Conservation (phyloP, 1,140 invertebrate species). For the Drosophila obscura region DNA sequence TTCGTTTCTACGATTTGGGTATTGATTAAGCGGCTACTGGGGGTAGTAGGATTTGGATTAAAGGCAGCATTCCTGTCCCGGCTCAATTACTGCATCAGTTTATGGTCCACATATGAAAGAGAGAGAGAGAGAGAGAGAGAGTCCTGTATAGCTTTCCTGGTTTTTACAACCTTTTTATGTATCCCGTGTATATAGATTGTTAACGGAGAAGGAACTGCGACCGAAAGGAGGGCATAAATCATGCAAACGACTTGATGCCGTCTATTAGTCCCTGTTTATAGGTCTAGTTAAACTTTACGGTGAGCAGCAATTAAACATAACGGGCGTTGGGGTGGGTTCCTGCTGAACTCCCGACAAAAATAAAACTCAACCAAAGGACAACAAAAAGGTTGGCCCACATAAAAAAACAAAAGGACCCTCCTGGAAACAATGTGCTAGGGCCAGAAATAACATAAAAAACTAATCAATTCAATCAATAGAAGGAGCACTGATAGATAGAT, state of each 20-base stretch:
- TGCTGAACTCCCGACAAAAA: conserved; percentile 30
- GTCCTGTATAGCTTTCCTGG: not conserved
- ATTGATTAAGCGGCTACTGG: conserved; percentile 69
- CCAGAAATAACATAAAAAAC: conserved; percentile 11
- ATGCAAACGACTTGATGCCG: conserved; percentile 71
- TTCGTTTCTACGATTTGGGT: conserved; percentile 47
- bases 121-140: conserved; percentile 19
- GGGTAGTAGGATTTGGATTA: conserved; percentile 12
- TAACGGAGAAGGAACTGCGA: conserved; percentile 20
- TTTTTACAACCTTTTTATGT: conserved; percentile 71
- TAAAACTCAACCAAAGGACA: conserved; percentile 4
- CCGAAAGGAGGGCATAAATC: conserved; percentile 55
- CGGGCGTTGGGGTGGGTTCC: conserved; percentile 1
- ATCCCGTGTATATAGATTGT: conserved; percentile 46
- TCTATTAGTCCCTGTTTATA: conserved; percentile 73
- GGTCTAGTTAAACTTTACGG: conserved; percentile 74
- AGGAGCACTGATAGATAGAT: not conserved
- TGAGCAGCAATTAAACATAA: conserved; percentile 70
- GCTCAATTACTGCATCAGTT: conserved; percentile 72
- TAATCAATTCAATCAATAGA: conserved; percentile 21
- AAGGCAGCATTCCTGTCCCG: conserved; percentile 16
- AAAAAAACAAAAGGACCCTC: conserved; percentile 4
- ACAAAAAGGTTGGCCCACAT: conserved; percentile 27
- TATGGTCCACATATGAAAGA: conserved; percentile 56
- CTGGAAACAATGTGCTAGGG: not conserved